Evolutionary conservation across 1,140 invertebrate genomes (phyloP).

Genomic region (Limonius californicus): DNA sequence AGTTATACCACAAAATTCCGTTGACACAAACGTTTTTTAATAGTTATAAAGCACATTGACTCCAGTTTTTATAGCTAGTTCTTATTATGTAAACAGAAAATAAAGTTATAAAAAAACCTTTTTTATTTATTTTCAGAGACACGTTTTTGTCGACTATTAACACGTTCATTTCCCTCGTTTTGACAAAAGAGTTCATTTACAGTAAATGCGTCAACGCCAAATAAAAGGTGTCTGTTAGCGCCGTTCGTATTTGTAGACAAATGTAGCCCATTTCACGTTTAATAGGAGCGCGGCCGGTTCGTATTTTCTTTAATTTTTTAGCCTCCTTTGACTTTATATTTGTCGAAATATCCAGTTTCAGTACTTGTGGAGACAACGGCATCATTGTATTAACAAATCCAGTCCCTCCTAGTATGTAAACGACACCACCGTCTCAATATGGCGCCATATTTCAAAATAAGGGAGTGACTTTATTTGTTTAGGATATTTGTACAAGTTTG

Average conservation of each 20-base stretch:
- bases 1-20: too few relatives aligned
- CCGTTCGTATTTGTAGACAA: background rate
- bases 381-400: background rate
- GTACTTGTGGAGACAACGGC: background rate
- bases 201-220: too few relatives aligned
- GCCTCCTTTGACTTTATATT: background rate
- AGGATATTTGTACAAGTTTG: background rate
- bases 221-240: background rate
- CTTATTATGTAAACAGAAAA: too few relatives aligned
- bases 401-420: background rate
- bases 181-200: too few relatives aligned
- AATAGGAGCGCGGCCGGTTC: background rate
- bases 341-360: background rate
- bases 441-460: constrained; percentile 1
- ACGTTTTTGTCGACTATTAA: too few relatives aligned
- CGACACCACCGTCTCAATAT: background rate
- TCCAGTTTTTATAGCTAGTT: too few relatives aligned
- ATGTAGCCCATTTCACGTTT: background rate
- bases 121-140: too few relatives aligned
- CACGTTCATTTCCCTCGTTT: too few relatives aligned
- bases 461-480: background rate
- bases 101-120: too few relatives aligned
- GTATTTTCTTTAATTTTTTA: background rate
- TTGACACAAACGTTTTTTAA: too few relatives aligned
- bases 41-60: too few relatives aligned